Conservation (phyloP, 1,140 invertebrate species). For the Brachionus sp. region DNA sequence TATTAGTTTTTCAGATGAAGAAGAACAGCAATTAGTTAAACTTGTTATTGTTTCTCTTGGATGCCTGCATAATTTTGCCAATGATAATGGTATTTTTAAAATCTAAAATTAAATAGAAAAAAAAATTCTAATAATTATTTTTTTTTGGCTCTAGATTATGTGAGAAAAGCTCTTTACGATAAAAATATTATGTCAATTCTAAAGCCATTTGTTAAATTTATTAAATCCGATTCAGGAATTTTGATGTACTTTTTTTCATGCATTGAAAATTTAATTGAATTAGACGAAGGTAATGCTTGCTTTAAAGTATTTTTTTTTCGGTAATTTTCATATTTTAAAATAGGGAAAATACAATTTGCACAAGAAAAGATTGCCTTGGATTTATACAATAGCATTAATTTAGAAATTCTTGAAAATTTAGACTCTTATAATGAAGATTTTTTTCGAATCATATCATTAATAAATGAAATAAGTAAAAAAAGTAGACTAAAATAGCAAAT, state of each 20-base stretch:
- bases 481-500: background rate
- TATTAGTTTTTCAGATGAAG: background rate
- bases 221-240: background rate
- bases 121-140: background rate
- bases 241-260: conserved; percentile 27
- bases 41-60: conserved; percentile 8
- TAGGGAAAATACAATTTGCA: background rate
- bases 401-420: background rate
- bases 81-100: conserved; percentile 36
- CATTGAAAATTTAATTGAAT: conserved; percentile 38
- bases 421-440: background rate
- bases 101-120: background rate
- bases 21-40: background rate
- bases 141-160: background rate
- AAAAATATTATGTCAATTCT: background rate
- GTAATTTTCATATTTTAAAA: background rate
- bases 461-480: conserved; percentile 32
- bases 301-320: background rate
- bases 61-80: conserved; percentile 34
- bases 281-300: background rate
- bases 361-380: background rate
- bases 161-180: background rate
- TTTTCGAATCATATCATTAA: background rate
- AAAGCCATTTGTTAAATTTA: background rate
- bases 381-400: background rate